phyloP scores from a whole-genome alignment of 2,797 vertebrate species.

The Rhincodon typus region DNA sequence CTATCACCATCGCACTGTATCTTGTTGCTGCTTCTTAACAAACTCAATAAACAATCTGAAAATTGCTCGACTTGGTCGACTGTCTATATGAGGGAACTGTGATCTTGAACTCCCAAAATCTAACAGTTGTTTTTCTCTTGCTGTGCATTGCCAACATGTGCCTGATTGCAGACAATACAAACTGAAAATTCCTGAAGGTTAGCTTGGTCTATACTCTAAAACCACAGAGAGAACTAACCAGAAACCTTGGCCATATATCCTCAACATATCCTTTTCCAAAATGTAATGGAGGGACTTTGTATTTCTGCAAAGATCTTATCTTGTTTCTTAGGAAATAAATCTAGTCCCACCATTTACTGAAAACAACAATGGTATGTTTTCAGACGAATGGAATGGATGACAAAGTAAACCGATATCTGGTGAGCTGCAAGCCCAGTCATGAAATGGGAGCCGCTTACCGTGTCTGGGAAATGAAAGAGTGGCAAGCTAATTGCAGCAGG shows the following conservation, averaged over 20 bases:
- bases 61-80: too few species aligned
- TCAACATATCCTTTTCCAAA: neutral
- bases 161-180: neutral
- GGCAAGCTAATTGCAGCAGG: neutral
- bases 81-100: too few species aligned
- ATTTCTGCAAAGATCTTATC: neutral
- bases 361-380: neutral
- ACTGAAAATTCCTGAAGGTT: neutral
- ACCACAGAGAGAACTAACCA: neutral
- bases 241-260: neutral
- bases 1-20: too few species aligned
- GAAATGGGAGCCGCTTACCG: neutral
- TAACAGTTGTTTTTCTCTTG: too few species aligned
- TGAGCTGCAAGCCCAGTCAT: neutral
- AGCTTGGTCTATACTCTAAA: neutral
- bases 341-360: conserved; percentile 9
- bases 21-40: too few species aligned
- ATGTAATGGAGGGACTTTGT: neutral
- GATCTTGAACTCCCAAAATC: too few species aligned
- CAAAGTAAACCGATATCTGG: neutral
- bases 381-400: conserved; percentile 15
- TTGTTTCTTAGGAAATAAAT: conserved; percentile 20
- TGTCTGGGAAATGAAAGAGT: neutral
- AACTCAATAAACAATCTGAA: too few species aligned
- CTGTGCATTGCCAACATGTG: neutral